Base-by-base conservation (phyloP, 1,140 invertebrate genomes). In the Drosophila paulistorum region DNA sequence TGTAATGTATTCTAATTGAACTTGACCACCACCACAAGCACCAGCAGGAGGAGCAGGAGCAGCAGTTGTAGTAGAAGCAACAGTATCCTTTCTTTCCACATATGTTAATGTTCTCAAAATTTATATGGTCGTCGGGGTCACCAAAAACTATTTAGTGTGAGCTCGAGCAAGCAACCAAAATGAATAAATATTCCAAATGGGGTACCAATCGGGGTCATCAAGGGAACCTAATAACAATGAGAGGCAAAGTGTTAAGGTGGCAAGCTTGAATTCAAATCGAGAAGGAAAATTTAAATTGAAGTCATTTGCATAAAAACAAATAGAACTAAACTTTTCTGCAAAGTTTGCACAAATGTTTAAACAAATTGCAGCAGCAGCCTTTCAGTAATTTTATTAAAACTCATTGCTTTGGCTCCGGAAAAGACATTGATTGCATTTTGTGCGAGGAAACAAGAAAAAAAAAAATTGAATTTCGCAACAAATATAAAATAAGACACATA, bases 1-100 rank as follows among this genome's bases (percentile, higher is more conserved):
- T 87, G 82, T 79, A 86, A 86, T 87, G 83, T 86, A 86, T 87
- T 87, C 82, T 86, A 87, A 86, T 86, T 86, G 82, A 86, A 86
- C 82, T 86, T 86, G 82, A 87, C 79, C 82, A 86, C 67, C 71
- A 33, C 30, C 30, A 30, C 30, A 0, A 30, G 0, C 30, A 30
- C 2, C 45, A 48, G 0, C 1, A 10, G 42, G 14, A 48, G 42
- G 1, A 48, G 14, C 17, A 17, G 17, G 17, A 17, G 17, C 17
- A 1, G 17, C 17, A 0, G 17, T 30, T 30, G 26, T 14, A 9
- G 45, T 3, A 48, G 7, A 37, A 10, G 45, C 45, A 48, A 14
- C 2, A 48, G 14, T 17, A 17, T 51, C 45, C 17, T 6, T 51
- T 51, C 45, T 11, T 51, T 51, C n/a, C 57, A 58, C 57, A 58